These are phyloP conservation scores for Acrocyrtus sp. DNA, from an alignment of 2,888 invertebrate genomes.

Conservation along the genomic window DNA sequence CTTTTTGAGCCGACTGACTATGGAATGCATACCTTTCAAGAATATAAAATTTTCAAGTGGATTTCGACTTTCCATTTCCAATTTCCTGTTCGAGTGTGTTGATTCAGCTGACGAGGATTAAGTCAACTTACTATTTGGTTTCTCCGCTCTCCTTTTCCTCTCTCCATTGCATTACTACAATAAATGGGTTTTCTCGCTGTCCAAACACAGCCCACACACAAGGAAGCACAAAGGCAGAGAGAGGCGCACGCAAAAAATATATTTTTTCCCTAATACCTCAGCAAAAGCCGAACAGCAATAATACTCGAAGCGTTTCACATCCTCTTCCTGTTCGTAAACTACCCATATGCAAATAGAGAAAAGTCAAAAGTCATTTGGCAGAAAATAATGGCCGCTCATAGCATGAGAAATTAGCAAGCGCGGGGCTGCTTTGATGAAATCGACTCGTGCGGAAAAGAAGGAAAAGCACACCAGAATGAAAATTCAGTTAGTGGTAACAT, in stretches of 20 bases:
- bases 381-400: background rate
- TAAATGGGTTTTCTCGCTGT: background rate
- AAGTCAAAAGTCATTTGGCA: constrained; percentile 20
- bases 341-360: background rate
- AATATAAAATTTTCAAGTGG: background rate
- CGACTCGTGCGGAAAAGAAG: background rate
- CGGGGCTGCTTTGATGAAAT: no score
- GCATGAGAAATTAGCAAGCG: background rate
- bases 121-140: background rate
- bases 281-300: no score
- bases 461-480: background rate
- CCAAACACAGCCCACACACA: no score
- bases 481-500: background rate
- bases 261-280: no score
- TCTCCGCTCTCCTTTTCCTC: background rate
- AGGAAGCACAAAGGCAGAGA: no score
- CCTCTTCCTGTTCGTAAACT: no score
- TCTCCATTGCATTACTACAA: background rate
- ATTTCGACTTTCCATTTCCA: background rate
- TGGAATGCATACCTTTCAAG: no score
- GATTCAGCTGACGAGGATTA: background rate
- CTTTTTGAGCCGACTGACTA: no score
- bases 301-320: background rate
- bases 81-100: background rate
- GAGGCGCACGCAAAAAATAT: no score